phyloP scores from a whole-genome alignment of 1,140 invertebrate genomes.

The Trichoplusia ni region DNA sequence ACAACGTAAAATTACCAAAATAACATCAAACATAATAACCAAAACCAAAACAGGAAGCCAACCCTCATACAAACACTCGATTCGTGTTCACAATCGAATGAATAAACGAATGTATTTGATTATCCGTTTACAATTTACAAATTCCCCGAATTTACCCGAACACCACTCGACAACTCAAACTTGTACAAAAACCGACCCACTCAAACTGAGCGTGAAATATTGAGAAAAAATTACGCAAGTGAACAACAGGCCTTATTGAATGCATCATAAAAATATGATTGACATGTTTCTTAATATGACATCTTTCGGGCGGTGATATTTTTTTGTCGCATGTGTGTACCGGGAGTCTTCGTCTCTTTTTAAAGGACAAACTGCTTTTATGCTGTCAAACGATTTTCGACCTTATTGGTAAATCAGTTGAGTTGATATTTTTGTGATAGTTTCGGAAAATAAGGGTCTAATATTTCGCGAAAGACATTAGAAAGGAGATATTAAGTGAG shows the following conservation, averaged over 20 bases:
- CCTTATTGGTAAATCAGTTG: background rate
- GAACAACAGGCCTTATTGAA: constrained; percentile 71
- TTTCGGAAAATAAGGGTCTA: constrained; percentile 36
- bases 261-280: constrained; percentile 80
- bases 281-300: constrained; percentile 81
- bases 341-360: constrained; percentile 31
- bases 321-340: constrained; percentile 72
- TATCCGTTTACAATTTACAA: constrained; percentile 40
- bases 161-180: constrained; percentile 45
- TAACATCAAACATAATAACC: constrained; percentile 47
- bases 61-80: constrained; percentile 54
- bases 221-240: constrained; percentile 72
- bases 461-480: constrained; percentile 49
- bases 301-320: constrained; percentile 80
- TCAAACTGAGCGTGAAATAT: constrained; percentile 75
- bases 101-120: constrained; percentile 43
- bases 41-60: constrained; percentile 51
- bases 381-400: constrained; percentile 7
- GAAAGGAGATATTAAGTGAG: constrained; percentile 75
- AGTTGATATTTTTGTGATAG: constrained; percentile 1
- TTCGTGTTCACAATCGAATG: constrained; percentile 39
- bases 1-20: constrained; percentile 29
- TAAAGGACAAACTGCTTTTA: constrained; percentile 29
- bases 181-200: constrained; percentile 48
- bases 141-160: constrained; percentile 54